Evolutionary conservation across 2,797 vertebrate species (phyloP).

Genomic region (Hyperoplus immaculatus): DNA sequence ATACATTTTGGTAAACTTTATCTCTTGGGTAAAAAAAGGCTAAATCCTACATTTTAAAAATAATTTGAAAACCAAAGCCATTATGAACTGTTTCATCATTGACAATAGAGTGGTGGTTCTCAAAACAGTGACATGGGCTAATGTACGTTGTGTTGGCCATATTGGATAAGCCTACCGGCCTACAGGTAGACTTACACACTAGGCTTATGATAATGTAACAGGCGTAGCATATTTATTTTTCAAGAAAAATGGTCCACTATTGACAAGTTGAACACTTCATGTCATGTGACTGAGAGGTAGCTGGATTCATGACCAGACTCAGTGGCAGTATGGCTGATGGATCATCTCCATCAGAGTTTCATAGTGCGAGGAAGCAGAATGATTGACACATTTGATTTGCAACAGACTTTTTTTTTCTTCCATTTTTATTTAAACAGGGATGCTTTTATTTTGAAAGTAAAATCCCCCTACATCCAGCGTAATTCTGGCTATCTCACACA

Average conservation of each 20-base stretch:
- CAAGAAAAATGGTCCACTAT: too few species aligned
- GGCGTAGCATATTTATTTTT: not conserved
- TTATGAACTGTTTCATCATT: not conserved
- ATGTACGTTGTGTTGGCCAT: not conserved
- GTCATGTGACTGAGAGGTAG: not conserved
- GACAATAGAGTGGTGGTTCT: not conserved
- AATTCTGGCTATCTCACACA: conserved; percentile 33
- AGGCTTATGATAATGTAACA: not conserved
- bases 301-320: not conserved
- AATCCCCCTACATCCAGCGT: conserved; percentile 40
- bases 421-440: not conserved
- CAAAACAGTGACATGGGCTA: not conserved
- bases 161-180: not conserved
- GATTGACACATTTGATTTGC: not conserved
- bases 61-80: not conserved
- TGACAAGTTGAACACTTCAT: too few species aligned
- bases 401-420: not conserved
- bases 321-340: too few species aligned
- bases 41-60: not conserved
- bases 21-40: not conserved
- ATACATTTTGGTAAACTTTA: not conserved
- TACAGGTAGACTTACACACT: not conserved
- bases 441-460: conserved; percentile 76
- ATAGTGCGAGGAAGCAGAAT: not conserved
- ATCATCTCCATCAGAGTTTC: not conserved